phyloP scores from a whole-genome alignment of 2,797 vertebrate species.

The Acanthopagrus latus region DNA sequence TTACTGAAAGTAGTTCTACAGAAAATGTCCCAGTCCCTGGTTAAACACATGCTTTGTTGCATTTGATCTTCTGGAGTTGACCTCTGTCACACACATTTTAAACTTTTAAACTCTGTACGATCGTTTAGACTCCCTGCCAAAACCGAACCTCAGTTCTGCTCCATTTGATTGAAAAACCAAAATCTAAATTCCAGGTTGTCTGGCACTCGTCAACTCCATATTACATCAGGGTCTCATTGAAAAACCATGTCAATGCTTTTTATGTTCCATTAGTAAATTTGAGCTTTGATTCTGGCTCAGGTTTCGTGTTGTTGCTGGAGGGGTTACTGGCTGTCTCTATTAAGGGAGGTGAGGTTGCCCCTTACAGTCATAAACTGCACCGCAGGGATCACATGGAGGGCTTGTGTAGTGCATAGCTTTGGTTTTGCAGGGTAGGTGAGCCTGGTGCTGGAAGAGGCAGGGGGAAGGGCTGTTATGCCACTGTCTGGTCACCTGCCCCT shows the following conservation, averaged over 20 bases:
- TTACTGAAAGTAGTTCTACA: conserved; percentile 29
- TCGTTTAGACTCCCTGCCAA: conserved; percentile 23
- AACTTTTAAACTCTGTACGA: conserved; percentile 23
- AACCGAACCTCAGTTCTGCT: conserved; percentile 51
- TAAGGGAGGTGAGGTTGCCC: conserved; percentile 44
- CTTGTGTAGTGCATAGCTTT: conserved; percentile 32
- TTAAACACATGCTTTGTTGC: conserved; percentile 28
- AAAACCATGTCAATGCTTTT: conserved; percentile 58
- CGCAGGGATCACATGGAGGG: conserved; percentile 59
- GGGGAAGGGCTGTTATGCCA: conserved; percentile 13
- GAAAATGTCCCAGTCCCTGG: conserved; percentile 14
- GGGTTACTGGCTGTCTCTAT: conserved; percentile 54
- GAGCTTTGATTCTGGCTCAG: conserved; percentile 62
- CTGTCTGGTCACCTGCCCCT: conserved; percentile 43
- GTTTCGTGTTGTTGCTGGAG: conserved; percentile 69
- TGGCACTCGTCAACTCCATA: conserved; percentile 45
- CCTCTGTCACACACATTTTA: conserved; percentile 31
- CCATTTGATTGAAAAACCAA: conserved; percentile 58
- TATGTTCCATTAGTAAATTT: conserved; percentile 60
- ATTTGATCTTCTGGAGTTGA: conserved; percentile 50
- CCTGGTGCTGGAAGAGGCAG: background rate
- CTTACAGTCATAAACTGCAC: conserved; percentile 56
- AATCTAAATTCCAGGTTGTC: conserved; percentile 67
- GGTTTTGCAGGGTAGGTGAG: conserved; percentile 1
- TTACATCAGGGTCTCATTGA: conserved; percentile 62